Evolutionary conservation across 92 coral and sea anemone species (phyloP).

Genomic region (Umimayanthus chanpuru): DNA sequence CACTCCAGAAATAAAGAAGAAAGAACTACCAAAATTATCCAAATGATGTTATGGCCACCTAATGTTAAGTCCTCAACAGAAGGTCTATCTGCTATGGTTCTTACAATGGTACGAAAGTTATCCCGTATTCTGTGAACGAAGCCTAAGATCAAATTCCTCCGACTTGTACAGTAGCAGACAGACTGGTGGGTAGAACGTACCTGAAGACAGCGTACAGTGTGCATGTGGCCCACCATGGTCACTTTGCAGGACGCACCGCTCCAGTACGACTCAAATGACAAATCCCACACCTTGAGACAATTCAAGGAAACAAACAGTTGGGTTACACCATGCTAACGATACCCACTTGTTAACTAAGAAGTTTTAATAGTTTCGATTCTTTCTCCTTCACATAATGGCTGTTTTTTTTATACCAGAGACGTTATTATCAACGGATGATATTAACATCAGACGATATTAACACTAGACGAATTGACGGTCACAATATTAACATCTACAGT

Average conservation of each 20-base stretch:
- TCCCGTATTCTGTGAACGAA: too few species aligned
- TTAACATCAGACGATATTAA: too few species aligned
- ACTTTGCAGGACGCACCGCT: constrained; percentile 99
- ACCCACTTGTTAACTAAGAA: background rate
- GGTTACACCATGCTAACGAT: background rate
- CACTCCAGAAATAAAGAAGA: too few species aligned
- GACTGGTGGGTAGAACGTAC: constrained; percentile 10
- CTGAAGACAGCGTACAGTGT: constrained; percentile 98
- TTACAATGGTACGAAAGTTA: too few species aligned
- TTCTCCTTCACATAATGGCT: background rate
- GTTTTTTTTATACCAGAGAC: too few species aligned
- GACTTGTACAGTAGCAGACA: background rate
- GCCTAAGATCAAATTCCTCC: background rate
- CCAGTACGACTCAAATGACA: constrained; percentile 98
- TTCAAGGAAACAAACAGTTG: background rate
- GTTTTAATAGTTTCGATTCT: background rate
- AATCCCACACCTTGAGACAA: constrained; percentile 86
- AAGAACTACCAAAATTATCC: too few species aligned
- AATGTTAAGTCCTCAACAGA: too few species aligned
- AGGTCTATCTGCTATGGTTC: too few species aligned
- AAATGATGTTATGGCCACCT: too few species aligned
- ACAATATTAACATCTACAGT: too few species aligned
- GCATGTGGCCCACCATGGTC: constrained; percentile 99
- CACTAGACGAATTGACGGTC: too few species aligned
- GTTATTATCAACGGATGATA: too few species aligned